Evolutionary conservation across 37 sponge, comb jelly and placozoan genomes (phyloP).

Genomic region (Aphrocallistes beatrix): DNA sequence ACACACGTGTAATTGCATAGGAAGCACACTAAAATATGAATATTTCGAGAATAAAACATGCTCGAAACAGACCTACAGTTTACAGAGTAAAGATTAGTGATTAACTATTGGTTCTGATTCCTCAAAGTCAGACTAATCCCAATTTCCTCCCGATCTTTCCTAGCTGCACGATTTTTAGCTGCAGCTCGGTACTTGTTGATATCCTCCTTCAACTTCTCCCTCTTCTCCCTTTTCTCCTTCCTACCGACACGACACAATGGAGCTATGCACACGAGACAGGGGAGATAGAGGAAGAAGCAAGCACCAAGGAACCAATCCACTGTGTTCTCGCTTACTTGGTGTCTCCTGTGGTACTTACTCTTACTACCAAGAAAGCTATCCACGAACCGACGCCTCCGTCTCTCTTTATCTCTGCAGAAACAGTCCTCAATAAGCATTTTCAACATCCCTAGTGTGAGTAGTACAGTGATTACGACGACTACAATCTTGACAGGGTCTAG

Average conservation of each 20-base stretch:
- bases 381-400: background rate
- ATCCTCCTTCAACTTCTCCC: background rate
- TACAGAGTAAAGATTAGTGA: background rate
- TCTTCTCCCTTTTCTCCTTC: background rate
- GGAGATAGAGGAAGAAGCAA: background rate
- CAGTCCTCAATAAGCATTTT: constrained; percentile 3
- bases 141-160: background rate
- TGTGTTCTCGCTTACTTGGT: constrained; percentile 2
- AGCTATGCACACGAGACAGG: constrained; percentile 1
- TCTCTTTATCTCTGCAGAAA: background rate
- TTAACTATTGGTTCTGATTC: background rate
- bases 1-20: too few relatives aligned
- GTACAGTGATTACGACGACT: background rate
- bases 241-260: background rate
- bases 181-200: background rate
- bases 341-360: constrained; percentile 16
- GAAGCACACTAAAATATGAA: too few relatives aligned
- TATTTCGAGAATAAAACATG: too few relatives aligned
- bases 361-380: background rate
- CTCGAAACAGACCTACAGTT: too few relatives aligned
- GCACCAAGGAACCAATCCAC: constrained; percentile 16
- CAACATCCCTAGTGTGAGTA: background rate
- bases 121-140: too few relatives aligned
- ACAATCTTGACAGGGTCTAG: background rate
- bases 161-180: background rate